Percentiles rank a stretch among this genome's conserved stretches.
These are phyloP conservation scores for Erebia palarica DNA, from an alignment of 2,888 invertebrate species.

Conservation along the genomic window DNA sequence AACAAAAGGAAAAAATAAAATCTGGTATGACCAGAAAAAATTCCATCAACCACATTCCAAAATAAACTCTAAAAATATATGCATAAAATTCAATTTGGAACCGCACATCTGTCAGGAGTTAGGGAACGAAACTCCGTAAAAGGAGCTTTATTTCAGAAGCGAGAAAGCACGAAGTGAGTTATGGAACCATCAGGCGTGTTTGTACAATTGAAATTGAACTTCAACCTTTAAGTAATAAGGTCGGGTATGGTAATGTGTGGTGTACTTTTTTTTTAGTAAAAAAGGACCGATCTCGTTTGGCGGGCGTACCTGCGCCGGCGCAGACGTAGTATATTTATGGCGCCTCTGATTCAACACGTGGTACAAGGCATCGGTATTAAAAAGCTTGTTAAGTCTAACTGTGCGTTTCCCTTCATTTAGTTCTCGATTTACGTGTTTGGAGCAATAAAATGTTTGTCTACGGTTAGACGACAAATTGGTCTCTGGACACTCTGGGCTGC, in stretches of 20 bases:
- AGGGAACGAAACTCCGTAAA: slow-evolving; percentile 64
- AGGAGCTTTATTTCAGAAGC: slow-evolving; percentile 79
- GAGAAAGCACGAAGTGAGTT: slow-evolving; percentile 79
- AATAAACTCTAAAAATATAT: slow-evolving; percentile 50
- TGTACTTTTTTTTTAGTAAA: slow-evolving; percentile 58
- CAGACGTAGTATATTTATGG: slow-evolving; percentile 81
- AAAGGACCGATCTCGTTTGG: slow-evolving; percentile 79
- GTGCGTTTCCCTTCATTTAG: slow-evolving; percentile 71
- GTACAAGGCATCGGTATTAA: slow-evolving; percentile 62
- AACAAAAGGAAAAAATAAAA: slow-evolving; percentile 63
- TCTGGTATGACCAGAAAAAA: slow-evolving; percentile 78
- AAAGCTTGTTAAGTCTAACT: slow-evolving; percentile 76
- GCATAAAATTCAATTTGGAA: slow-evolving; percentile 48
- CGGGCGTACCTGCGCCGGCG: slow-evolving; percentile 80
- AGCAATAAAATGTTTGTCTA: slow-evolving; percentile 43
- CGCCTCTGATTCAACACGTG: slow-evolving; percentile 75
- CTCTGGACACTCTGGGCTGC: slow-evolving; percentile 1
- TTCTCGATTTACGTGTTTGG: slow-evolving; percentile 45
- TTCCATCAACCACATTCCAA: slow-evolving; percentile 44
- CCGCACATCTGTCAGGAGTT: slow-evolving; percentile 44
- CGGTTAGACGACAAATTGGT: slow-evolving; percentile 40
- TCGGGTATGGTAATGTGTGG: slow-evolving; percentile 45
- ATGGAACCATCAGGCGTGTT: slow-evolving; percentile 60
- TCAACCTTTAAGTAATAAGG: slow-evolving; percentile 45
- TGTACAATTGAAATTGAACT: slow-evolving; percentile 47